Evolutionary conservation across 2,113 vertebrate genomes (phyloP).

Genomic region (Podarcis muralis): DNA sequence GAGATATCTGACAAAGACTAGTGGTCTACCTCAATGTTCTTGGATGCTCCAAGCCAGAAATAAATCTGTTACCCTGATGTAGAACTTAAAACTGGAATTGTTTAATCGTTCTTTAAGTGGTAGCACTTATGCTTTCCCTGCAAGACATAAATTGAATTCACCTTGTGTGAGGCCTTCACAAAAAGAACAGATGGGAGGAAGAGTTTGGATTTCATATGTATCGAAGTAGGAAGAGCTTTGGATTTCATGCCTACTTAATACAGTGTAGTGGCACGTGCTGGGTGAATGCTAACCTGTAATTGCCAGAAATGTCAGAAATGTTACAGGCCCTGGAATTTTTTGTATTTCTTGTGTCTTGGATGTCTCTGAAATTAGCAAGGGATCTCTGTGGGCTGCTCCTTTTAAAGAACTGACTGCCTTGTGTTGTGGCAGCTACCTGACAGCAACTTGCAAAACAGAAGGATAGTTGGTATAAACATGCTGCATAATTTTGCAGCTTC

Average conservation of each 20-base stretch:
- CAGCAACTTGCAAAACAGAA: neutral
- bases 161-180: slow-evolving; percentile 39
- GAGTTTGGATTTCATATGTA: slow-evolving; percentile 27
- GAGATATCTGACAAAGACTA: slow-evolving; percentile 24
- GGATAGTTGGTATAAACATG: neutral
- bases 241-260: slow-evolving; percentile 28
- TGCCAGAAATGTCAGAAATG: neutral
- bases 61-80: slow-evolving; percentile 50
- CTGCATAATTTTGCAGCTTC: accelerated
- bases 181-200: slow-evolving; percentile 15
- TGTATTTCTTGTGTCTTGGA: neutral
- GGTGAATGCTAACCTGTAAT: slow-evolving; percentile 7
- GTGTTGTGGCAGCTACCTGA: neutral
- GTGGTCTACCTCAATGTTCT: slow-evolving; percentile 77
- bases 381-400: slow-evolving; percentile 20
- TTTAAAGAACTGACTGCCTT: neutral
- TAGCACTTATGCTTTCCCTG: slow-evolving; percentile 50
- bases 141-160: slow-evolving; percentile 36
- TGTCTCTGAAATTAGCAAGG: neutral
- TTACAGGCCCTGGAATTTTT: neutral
- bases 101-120: slow-evolving; percentile 44
- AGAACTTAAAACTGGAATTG: slow-evolving; percentile 57
- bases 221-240: no score
- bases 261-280: neutral
- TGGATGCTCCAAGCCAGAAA: slow-evolving; percentile 56